phyloP scores from a whole-genome alignment of 64 coral and sea anemone genomes.

The Trachythela sp. region DNA sequence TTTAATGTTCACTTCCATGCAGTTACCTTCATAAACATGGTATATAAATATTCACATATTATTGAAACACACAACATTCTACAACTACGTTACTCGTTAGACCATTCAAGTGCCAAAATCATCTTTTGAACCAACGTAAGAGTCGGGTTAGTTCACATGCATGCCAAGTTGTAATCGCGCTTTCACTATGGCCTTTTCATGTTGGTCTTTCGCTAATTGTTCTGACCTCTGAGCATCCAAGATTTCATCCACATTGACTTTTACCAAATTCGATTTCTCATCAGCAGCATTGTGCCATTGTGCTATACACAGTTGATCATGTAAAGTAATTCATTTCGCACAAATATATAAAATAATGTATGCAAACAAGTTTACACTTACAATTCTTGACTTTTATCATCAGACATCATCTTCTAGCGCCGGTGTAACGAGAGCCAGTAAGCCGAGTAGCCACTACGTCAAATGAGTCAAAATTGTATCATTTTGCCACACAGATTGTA shows the following conservation, averaged over 20 bases:
- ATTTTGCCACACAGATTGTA: no score
- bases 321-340: neutral
- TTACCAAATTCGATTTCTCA: neutral
- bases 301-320: neutral
- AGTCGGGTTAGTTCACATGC: conserved; percentile 12
- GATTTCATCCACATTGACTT: neutral
- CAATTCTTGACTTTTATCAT: no score
- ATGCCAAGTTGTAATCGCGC: conserved; percentile 7
- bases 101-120: conserved; percentile 4
- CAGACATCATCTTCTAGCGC: no score
- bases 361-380: no score
- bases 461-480: no score
- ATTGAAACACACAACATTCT: neutral
- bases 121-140: conserved; percentile 9
- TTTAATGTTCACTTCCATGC: no score
- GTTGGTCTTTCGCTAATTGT: conserved; percentile 7
- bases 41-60: neutral
- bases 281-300: neutral
- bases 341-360: neutral
- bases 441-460: no score
- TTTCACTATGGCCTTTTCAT: conserved; percentile 8
- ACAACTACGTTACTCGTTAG: neutral
- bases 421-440: no score
- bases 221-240: conserved; percentile 2
- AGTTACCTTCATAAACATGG: no score